phyloP scores from a whole-genome alignment of 2,797 vertebrate genomes.

The Argentina silus region DNA sequence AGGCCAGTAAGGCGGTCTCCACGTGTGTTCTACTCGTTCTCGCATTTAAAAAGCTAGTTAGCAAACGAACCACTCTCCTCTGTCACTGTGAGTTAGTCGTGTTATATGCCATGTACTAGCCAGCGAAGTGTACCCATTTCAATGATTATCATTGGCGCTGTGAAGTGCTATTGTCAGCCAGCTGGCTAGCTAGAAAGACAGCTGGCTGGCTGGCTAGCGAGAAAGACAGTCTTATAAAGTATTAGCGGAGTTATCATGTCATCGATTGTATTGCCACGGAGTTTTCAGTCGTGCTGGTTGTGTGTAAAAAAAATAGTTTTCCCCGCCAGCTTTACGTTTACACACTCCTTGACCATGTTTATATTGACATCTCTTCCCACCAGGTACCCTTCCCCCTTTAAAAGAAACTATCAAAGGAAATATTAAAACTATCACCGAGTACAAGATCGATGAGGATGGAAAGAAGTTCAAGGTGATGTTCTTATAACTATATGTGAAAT shows the following conservation, averaged over 20 bases:
- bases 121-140: too few species aligned
- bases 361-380: neutral
- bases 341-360: neutral
- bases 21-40: slow-evolving; percentile 60
- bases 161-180: neutral
- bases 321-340: too few species aligned
- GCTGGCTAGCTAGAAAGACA: neutral
- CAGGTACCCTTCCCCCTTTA: slow-evolving; percentile 85
- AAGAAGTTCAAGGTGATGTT: slow-evolving; percentile 88
- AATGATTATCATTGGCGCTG: too few species aligned
- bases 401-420: slow-evolving; percentile 94
- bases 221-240: neutral
- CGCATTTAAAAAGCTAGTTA: neutral
- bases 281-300: too few species aligned
- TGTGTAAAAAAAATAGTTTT: too few species aligned
- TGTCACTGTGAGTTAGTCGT: too few species aligned
- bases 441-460: slow-evolving; percentile 92
- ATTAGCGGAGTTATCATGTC: neutral
- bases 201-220: neutral
- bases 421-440: slow-evolving; percentile 93
- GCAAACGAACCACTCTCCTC: too few species aligned
- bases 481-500: neutral
- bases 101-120: too few species aligned
- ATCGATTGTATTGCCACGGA: neutral
- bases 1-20: slow-evolving; percentile 54